These are phyloP conservation scores for Phyto melanocephala DNA, from an alignment of 2,888 invertebrate genomes.

Conservation along the genomic window DNA sequence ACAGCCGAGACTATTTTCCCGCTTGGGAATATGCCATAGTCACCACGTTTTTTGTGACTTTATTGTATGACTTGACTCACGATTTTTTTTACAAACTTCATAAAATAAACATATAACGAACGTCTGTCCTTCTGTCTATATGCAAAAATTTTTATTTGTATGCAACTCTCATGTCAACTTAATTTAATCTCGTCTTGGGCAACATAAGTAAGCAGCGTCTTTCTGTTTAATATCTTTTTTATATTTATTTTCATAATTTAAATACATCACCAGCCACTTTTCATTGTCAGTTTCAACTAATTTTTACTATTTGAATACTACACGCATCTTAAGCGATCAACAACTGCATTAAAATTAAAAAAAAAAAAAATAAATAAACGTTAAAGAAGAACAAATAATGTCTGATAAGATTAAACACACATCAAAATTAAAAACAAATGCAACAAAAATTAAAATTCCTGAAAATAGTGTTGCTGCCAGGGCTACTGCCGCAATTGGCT, in stretches of 20 bases:
- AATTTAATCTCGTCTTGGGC: not conserved
- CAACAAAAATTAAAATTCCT: not conserved
- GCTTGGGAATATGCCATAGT: too few species aligned
- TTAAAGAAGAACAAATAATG: conserved; percentile 18
- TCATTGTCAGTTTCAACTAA: conserved; percentile 53
- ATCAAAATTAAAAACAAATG: conserved; percentile 20
- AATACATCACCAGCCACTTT: conserved; percentile 46
- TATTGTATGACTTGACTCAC: too few species aligned
- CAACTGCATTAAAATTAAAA: not conserved
- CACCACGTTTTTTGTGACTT: too few species aligned
- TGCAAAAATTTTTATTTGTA: not conserved
- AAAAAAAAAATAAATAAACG: not conserved
- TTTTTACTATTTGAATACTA: conserved; percentile 48
- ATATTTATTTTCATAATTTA: conserved; percentile 33
- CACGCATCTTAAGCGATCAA: conserved; percentile 38
- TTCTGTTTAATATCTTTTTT: not conserved
- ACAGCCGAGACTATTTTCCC: too few species aligned
- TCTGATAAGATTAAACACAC: conserved; percentile 54
- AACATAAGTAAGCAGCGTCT: not conserved
- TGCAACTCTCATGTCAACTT: conserved; percentile 1
- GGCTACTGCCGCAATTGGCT: not conserved
- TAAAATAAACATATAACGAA: too few species aligned
- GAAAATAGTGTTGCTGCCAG: not conserved
- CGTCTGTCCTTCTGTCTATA: not conserved
- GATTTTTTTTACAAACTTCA: too few species aligned